phyloP scores from a whole-genome alignment of 2,797 vertebrate species.

The Hipposideros larvatus region DNA sequence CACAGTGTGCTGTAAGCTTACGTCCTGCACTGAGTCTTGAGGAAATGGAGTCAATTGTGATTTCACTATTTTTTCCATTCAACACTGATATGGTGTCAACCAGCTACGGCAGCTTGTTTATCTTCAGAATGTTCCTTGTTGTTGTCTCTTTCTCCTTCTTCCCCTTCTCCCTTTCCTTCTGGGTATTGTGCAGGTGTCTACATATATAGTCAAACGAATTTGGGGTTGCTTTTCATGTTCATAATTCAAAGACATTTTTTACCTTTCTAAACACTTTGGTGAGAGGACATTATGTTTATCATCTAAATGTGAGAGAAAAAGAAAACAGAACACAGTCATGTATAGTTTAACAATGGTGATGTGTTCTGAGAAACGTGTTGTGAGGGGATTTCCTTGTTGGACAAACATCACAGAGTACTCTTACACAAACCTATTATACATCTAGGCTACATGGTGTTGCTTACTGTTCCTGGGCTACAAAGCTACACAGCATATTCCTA shows the following conservation, averaged over 20 bases:
- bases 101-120: not conserved
- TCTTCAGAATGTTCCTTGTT: not conserved
- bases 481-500: too few relatives aligned
- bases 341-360: not conserved
- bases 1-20: conserved; percentile 22
- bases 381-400: not conserved
- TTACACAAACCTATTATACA: too few relatives aligned
- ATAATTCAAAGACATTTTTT: not conserved
- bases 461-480: too few relatives aligned
- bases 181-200: not conserved
- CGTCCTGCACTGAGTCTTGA: conserved; percentile 31
- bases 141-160: not conserved
- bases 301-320: not conserved
- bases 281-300: not conserved
- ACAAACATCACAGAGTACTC: not conserved
- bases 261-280: not conserved
- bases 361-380: too few relatives aligned
- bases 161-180: not conserved
- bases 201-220: not conserved
- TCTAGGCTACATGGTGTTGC: too few relatives aligned
- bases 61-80: not conserved
- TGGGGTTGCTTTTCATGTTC: not conserved
- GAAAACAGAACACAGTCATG: not conserved
- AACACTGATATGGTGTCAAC: not conserved
- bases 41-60: not conserved